Evolutionary conservation across 2,888 invertebrate species (phyloP).

Genomic region (Sylvicola fuscatus): DNA sequence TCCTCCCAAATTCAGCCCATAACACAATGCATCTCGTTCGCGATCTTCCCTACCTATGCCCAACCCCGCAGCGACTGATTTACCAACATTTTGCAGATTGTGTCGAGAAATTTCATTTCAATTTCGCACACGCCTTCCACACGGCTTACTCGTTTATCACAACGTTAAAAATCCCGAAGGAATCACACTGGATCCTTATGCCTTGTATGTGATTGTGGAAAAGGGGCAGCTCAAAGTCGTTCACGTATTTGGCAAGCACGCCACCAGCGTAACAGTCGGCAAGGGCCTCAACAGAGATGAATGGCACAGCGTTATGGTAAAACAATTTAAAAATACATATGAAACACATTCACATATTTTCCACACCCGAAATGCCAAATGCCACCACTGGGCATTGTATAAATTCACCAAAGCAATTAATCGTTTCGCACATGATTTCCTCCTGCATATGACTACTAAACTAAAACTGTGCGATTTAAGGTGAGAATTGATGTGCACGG

Average conservation of each 20-base stretch:
- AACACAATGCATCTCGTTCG: too few species aligned
- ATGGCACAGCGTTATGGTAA: slow-evolving; percentile 73
- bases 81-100: slow-evolving; percentile 32
- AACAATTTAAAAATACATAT: slow-evolving; percentile 7
- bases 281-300: slow-evolving; percentile 73
- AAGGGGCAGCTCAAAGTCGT: slow-evolving; percentile 83
- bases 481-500: slow-evolving; percentile 72
- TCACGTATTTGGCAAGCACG: slow-evolving; percentile 74
- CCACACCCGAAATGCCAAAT: too few species aligned
- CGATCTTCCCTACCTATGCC: too few species aligned
- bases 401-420: too few species aligned
- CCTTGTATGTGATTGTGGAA: slow-evolving; percentile 76
- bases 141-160: slow-evolving; percentile 74
- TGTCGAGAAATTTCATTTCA: slow-evolving; percentile 77
- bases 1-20: too few species aligned
- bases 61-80: slow-evolving; percentile 5
- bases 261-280: slow-evolving; percentile 65
- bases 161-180: slow-evolving; percentile 74
- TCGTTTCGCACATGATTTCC: too few species aligned
- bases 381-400: too few species aligned
- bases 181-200: slow-evolving; percentile 63
- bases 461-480: too few species aligned
- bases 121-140: slow-evolving; percentile 71
- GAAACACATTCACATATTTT: too few species aligned
- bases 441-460: too few species aligned